Evolutionary conservation across 1,140 invertebrate genomes (phyloP).

Genomic region (Glossosoma conforme): DNA sequence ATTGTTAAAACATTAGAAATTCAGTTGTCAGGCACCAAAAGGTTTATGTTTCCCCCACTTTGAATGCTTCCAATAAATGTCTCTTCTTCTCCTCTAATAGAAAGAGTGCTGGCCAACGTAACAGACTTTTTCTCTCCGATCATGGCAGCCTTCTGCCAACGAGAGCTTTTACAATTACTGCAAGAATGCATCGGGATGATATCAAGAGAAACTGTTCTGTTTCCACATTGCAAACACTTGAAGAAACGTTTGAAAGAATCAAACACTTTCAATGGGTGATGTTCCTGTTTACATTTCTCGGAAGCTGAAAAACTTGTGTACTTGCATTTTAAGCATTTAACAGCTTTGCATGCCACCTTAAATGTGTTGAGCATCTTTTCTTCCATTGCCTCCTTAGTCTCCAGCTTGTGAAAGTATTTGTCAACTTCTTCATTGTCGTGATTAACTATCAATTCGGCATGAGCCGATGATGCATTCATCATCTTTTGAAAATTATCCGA

Average conservation of each 20-base stretch:
- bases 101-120: slow-evolving; percentile 51
- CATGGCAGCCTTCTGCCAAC: slow-evolving; percentile 77
- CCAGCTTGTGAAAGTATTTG: slow-evolving; percentile 83
- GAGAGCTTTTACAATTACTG: slow-evolving; percentile 66
- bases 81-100: slow-evolving; percentile 70
- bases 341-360: slow-evolving; percentile 81
- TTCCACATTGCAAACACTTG: slow-evolving; percentile 80
- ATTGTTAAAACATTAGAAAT: not conserved
- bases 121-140: slow-evolving; percentile 63
- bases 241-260: slow-evolving; percentile 86
- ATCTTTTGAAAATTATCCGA: slow-evolving; percentile 72
- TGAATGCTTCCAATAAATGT: slow-evolving; percentile 58
- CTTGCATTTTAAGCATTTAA: slow-evolving; percentile 82
- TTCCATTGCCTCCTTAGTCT: slow-evolving; percentile 87
- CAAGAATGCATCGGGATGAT: slow-evolving; percentile 73
- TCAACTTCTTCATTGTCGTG: slow-evolving; percentile 72
- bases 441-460: slow-evolving; percentile 68
- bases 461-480: slow-evolving; percentile 71
- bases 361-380: slow-evolving; percentile 86
- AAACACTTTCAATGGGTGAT: slow-evolving; percentile 71
- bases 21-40: slow-evolving; percentile 52
- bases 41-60: slow-evolving; percentile 60
- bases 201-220: slow-evolving; percentile 73
- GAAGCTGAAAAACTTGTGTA: slow-evolving; percentile 82
- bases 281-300: slow-evolving; percentile 76